Evolutionary conservation across 2,888 invertebrate species (phyloP).

Genomic region (Dioctria linearis): DNA sequence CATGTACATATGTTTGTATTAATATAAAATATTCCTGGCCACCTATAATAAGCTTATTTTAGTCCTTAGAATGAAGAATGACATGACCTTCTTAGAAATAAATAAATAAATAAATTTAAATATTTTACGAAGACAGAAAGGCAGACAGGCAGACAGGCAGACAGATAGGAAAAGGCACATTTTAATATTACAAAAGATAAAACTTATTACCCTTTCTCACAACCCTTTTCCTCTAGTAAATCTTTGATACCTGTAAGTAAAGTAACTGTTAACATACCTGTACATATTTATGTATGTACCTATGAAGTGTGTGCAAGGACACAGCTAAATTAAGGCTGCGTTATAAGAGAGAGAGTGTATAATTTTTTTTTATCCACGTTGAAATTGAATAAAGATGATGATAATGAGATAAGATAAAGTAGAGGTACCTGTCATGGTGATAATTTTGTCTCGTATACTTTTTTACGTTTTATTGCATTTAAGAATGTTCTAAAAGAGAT

Average conservation of each 20-base stretch:
- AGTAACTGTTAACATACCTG: neutral
- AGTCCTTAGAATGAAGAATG: neutral
- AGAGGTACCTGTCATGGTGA: no score
- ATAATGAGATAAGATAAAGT: neutral
- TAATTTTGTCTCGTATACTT: no score
- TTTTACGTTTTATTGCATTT: no score
- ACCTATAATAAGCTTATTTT: neutral
- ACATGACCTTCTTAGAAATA: neutral
- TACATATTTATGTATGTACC: neutral
- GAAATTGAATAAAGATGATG: neutral
- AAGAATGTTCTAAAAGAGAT: no score
- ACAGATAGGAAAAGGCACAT: neutral
- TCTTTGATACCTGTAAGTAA: neutral
- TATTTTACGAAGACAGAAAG: neutral
- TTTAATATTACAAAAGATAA: constrained; percentile 1
- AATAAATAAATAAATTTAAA: neutral
- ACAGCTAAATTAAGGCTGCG: neutral
- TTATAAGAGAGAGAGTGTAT: neutral
- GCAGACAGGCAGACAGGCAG: neutral
- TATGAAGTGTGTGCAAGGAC: no score
- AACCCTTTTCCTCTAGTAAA: neutral
- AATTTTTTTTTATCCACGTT: neutral
- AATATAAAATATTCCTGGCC: neutral
- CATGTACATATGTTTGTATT: neutral
- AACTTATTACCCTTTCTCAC: neutral